These are phyloP conservation scores for Eulemur rubriventer DNA, from an alignment of 2,797 vertebrate genomes.

Conservation along the genomic window DNA sequence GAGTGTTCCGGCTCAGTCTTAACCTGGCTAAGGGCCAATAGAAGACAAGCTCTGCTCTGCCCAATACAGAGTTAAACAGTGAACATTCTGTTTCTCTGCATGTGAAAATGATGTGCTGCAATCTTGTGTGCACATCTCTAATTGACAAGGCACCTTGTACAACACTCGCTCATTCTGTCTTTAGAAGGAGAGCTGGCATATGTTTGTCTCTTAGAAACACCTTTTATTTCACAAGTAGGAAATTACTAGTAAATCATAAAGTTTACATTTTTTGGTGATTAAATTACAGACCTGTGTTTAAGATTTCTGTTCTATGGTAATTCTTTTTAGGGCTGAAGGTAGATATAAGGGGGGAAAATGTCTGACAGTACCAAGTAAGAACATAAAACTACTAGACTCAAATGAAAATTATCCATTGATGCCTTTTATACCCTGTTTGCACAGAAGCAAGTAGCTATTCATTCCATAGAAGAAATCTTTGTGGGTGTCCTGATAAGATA, in stretches of 20 bases:
- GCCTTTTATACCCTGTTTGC: background rate
- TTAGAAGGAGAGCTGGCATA: background rate
- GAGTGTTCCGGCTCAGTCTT: background rate
- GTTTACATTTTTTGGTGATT: background rate
- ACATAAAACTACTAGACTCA: background rate
- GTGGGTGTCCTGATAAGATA: background rate
- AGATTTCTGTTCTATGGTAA: background rate
- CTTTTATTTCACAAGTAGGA: background rate
- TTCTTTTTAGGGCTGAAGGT: background rate
- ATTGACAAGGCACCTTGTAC: no score
- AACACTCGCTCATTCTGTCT: background rate
- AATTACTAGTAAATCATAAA: background rate
- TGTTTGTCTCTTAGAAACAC: background rate
- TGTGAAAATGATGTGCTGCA: background rate
- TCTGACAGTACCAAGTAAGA: background rate
- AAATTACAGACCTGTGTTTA: background rate
- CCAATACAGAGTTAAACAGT: background rate
- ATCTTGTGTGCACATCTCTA: background rate
- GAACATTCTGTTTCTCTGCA: background rate
- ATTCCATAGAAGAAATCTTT: background rate
- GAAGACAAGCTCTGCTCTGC: background rate
- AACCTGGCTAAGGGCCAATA: background rate
- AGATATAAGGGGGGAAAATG: background rate
- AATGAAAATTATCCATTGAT: background rate
- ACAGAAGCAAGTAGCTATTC: background rate